Evolutionary conservation across 1,140 invertebrate genomes (phyloP), one percentile per base, ranked within the genome.

Genomic region (Aphaenogaster ashmeadi): DNA sequence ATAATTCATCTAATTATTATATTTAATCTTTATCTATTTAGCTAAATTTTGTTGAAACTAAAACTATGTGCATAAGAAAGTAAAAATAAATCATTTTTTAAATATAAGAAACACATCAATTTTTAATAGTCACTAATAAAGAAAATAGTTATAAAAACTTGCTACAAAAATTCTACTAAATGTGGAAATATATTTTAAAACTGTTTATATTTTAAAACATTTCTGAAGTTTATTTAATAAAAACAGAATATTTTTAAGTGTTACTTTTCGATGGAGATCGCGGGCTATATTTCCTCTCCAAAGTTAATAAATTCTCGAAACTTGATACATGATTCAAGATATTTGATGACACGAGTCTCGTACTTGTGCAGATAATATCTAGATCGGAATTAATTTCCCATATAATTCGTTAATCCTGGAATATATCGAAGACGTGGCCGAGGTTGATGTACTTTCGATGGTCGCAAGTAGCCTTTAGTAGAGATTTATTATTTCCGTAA

Each of bases 351-450:
- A 62, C 15, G 36, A 84, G 58, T 50, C 50, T 60, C 18, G 41
- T 15, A 86, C 33, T 41, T 27, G 27, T 27, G 21, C 67, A 54
- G 88, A 89, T 87, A 50, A 84, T 79, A 90, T 87, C 78, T 79
- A 36, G 54, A 87, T 87, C 58, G 38, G 72, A 89, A 90, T 89
- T 78, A 89, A 90, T 89, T 90, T 79, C 38, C 33, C 67, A 60
- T 78, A 80, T 87, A 89, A 77, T 78, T 90, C 62, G 62, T 89
- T 89, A 89, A 74, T 52, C 13, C 52, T 3, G 54, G 56, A 75
- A 67, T 87, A 21, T 44, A 47, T 54, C 50, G 52, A 60, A 56
- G 11, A 86, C 74, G 52, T 62, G 69, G 33, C 3, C 21, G 52
- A 58, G 54, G 36, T 83, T 75, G 83, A 58, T 56, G 52, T 52